These are phyloP conservation scores for Aphis gossypii DNA, from an alignment of 1,140 invertebrate genomes.

Conservation along the genomic window DNA sequence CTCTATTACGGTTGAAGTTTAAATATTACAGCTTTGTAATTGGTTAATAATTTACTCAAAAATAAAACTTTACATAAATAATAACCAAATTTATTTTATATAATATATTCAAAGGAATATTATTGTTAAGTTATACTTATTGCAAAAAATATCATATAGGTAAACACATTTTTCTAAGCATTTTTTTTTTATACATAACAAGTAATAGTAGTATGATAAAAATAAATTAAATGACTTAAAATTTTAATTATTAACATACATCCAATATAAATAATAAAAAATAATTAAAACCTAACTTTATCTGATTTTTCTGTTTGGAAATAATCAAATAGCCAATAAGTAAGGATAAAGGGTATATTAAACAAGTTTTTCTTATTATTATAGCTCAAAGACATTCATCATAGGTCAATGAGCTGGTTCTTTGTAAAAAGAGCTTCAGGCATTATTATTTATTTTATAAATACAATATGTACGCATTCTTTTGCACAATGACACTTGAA, in stretches of 20 bases:
- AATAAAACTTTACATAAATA: neutral
- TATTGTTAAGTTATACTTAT: no score
- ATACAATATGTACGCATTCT: constrained; percentile 52
- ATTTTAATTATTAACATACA: neutral
- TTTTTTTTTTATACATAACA: neutral
- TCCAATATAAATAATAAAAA: neutral
- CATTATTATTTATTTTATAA: constrained; percentile 57
- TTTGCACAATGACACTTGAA: constrained; percentile 51
- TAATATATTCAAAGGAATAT: neutral
- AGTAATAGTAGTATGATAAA: neutral
- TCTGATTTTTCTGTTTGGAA: neutral
- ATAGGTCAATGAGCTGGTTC: constrained; percentile 52
- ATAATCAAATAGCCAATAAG: neutral
- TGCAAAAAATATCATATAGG: no score
- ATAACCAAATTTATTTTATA: neutral
- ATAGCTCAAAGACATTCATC: constrained; percentile 48
- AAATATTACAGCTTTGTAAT: neutral
- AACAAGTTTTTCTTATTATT: constrained; percentile 55
- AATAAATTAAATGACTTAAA: neutral
- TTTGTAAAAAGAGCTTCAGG: constrained; percentile 30
- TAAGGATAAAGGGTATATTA: constrained; percentile 35
- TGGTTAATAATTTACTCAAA: neutral
- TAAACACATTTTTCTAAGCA: neutral
- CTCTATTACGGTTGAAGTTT: neutral
- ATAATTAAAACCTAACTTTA: neutral